Conservation (phyloP, 2,888 invertebrate genomes). For the Nezara viridula region DNA sequence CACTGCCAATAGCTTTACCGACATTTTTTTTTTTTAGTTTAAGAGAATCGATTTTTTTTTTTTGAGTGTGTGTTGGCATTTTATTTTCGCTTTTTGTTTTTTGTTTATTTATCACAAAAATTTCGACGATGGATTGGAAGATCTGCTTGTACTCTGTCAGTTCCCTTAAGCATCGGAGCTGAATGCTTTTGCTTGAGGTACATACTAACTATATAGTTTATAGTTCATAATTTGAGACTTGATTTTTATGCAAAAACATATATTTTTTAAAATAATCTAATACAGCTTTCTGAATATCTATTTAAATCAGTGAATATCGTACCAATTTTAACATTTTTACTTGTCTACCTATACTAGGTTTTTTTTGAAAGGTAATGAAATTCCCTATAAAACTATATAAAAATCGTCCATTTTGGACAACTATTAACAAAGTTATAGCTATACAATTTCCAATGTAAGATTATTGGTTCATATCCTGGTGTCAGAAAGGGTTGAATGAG, state of each 20-base stretch:
- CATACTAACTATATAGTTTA: conserved; percentile 19
- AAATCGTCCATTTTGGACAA: no score
- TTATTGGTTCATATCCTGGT: no score
- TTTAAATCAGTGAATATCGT: no score
- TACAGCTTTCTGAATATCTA: no score
- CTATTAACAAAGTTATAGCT: no score
- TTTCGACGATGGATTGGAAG: conserved; percentile 11
- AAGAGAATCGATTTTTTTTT: conserved; percentile 60
- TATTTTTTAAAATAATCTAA: no score
- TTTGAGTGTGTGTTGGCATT: conserved; percentile 59
- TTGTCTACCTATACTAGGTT: no score
- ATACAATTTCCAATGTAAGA: no score
- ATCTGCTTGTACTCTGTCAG: background rate
- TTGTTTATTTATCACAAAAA: background rate
- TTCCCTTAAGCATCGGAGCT: background rate
- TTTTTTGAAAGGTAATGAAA: no score
- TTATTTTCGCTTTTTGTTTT: conserved; percentile 49
- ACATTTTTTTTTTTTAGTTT: conserved; percentile 61
- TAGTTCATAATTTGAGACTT: background rate
- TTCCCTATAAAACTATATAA: no score
- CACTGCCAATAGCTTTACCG: conserved; percentile 55
- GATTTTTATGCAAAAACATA: conserved; percentile 2
- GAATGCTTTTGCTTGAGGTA: conserved; percentile 17
- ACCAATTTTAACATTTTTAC: no score
- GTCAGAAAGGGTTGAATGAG: no score